phyloP scores from a whole-genome alignment of 92 coral and sea anemone species.

The Muricea muricata region DNA sequence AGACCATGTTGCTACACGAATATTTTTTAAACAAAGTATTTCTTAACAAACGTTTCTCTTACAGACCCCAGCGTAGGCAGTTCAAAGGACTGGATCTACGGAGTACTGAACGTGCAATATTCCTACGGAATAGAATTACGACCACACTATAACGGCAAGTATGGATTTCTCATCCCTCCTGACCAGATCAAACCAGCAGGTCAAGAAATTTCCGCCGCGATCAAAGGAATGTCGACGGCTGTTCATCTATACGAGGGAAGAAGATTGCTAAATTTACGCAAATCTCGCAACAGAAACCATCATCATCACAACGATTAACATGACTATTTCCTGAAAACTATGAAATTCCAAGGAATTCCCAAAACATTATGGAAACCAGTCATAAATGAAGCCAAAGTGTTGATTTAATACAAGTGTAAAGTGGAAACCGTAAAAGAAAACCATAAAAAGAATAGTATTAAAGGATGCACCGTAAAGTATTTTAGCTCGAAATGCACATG shows the following conservation, averaged over 20 bases:
- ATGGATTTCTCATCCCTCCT: slow-evolving; percentile 83
- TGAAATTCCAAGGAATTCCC: background rate
- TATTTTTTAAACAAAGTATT: background rate
- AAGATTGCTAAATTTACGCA: background rate
- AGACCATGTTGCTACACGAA: background rate
- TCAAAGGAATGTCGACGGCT: slow-evolving; percentile 71
- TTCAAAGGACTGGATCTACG: slow-evolving; percentile 89
- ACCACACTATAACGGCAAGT: slow-evolving; percentile 68
- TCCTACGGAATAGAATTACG: slow-evolving; percentile 90
- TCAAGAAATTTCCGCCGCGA: slow-evolving; percentile 80
- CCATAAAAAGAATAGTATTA: background rate
- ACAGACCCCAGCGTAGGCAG: slow-evolving; percentile 85
- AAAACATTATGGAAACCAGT: background rate
- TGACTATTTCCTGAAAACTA: background rate
- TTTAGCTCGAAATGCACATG: background rate
- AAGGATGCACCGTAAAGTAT: background rate
- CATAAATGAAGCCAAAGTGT: too few relatives aligned
- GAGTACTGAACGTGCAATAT: slow-evolving; percentile 79
- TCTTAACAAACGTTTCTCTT: background rate
- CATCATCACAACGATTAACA: background rate
- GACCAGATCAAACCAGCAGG: slow-evolving; percentile 88
- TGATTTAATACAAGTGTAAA: background rate
- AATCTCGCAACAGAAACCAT: background rate
- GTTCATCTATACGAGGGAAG: slow-evolving; percentile 20
- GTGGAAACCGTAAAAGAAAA: background rate